phyloP scores from a whole-genome alignment of 2,113 vertebrate genomes.

The Oxyruncus cristatus region DNA sequence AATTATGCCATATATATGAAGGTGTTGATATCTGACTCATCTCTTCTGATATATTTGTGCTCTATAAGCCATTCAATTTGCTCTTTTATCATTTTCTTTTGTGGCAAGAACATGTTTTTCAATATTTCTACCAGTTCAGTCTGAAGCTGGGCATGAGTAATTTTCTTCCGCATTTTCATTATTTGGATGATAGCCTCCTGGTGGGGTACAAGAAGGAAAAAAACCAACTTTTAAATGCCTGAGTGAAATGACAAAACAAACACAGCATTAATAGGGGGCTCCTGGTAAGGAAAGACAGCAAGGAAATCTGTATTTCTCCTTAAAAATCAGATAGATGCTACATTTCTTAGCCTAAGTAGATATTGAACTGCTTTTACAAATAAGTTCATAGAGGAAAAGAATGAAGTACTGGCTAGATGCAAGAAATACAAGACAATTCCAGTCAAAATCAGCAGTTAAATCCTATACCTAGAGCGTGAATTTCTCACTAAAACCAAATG shows the following conservation, averaged over 20 bases:
- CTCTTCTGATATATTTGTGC: constrained; percentile 98
- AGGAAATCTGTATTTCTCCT: background rate
- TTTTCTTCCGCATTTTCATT: constrained; percentile 99
- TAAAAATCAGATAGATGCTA: background rate
- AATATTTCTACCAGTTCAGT: constrained; percentile 99
- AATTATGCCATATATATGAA: constrained; percentile 97
- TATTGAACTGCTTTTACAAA: background rate
- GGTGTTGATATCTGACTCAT: constrained; percentile 97
- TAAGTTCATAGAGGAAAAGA: background rate
- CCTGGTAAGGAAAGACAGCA: background rate
- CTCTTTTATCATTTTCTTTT: constrained; percentile 99
- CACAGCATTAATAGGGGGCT: background rate
- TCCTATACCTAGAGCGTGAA: background rate
- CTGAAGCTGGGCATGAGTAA: constrained; percentile 98
- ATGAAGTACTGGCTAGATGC: background rate
- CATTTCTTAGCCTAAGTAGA: background rate
- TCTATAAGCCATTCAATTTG: constrained; percentile 99
- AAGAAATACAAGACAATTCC: background rate
- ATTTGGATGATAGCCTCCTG: constrained; percentile 99
- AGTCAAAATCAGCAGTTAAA: background rate
- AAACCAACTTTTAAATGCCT: background rate
- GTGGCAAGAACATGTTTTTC: constrained; percentile 99
- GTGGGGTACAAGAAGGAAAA: background rate
- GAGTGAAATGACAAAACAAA: background rate
- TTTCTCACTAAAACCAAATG: background rate